These are phyloP conservation scores for Bradypodion ventrale DNA, from an alignment of 2,797 vertebrate species.

Conservation along the genomic window DNA sequence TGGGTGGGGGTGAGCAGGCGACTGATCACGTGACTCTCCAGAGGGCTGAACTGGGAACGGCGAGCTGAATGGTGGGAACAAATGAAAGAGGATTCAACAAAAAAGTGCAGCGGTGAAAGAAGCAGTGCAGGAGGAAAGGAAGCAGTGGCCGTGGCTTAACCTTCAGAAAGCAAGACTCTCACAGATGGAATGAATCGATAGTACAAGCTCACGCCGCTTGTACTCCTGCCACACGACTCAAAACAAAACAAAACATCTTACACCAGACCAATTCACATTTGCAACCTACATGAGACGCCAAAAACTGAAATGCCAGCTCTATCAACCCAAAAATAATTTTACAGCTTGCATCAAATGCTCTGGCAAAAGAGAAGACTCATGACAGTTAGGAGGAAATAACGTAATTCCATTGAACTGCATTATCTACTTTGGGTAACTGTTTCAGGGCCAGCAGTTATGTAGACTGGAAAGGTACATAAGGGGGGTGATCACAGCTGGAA, in stretches of 20 bases:
- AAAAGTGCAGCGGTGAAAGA: conserved; percentile 61
- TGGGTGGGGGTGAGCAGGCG: conserved; percentile 91
- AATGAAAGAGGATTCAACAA: conserved; percentile 71
- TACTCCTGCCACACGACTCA: background rate
- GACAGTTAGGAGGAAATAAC: conserved; percentile 35
- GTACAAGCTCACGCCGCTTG: background rate
- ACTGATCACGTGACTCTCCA: conserved; percentile 89
- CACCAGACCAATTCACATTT: background rate
- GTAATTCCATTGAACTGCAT: conserved; percentile 21
- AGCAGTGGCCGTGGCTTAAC: conserved; percentile 18
- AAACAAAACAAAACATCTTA: background rate
- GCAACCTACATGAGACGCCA: background rate
- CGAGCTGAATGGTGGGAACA: conserved; percentile 81
- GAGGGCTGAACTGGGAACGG: conserved; percentile 78
- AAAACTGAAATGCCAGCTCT: background rate
- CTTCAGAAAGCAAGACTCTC: conserved; percentile 31
- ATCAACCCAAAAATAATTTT: background rate
- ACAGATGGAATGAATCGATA: conserved; percentile 34
- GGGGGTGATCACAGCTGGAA: conserved; percentile 43
- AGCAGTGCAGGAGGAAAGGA: conserved; percentile 55
- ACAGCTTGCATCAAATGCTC: background rate
- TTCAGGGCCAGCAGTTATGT: background rate
- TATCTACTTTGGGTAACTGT: background rate
- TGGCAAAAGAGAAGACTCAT: too few species aligned
- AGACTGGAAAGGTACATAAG: background rate